These are phyloP conservation scores for Beris chalybata DNA, from an alignment of 2,888 invertebrate species.

Conservation along the genomic window DNA sequence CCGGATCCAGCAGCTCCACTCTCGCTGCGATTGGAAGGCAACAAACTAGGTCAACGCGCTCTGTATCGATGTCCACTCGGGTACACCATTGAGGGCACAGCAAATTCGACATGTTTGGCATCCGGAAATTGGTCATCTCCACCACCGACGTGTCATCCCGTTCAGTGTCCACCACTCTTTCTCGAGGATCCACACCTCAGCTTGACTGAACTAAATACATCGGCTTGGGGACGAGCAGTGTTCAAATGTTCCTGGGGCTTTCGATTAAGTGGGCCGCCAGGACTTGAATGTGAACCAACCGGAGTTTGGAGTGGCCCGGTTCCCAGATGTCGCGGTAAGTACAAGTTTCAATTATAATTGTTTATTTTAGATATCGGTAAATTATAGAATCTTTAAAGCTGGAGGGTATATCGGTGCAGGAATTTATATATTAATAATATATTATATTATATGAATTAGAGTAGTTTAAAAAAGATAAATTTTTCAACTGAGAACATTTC, in stretches of 20 bases:
- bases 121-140: conserved; percentile 80
- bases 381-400: too few relatives aligned
- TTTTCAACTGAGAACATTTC: too few relatives aligned
- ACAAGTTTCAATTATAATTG: neutral
- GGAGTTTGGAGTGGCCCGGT: conserved; percentile 78
- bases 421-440: too few relatives aligned
- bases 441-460: too few relatives aligned
- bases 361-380: too few relatives aligned
- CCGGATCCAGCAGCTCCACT: conserved; percentile 65
- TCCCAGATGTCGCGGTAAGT: conserved; percentile 76
- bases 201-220: conserved; percentile 77
- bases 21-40: conserved; percentile 74
- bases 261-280: conserved; percentile 73
- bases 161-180: conserved; percentile 74
- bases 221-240: conserved; percentile 76
- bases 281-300: conserved; percentile 76
- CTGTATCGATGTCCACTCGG: conserved; percentile 71
- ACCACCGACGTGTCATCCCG: conserved; percentile 73
- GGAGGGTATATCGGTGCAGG: too few relatives aligned
- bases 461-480: too few relatives aligned
- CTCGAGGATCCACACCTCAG: conserved; percentile 71
- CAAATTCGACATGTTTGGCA: conserved; percentile 79
- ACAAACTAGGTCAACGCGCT: conserved; percentile 74
- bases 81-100: conserved; percentile 74
- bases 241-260: conserved; percentile 87